A percentile compares a stretch with the other conserved stretches of the same genome.
Conservation (phyloP, 2,797 vertebrate species). For the Silurus aristotelis region DNA sequence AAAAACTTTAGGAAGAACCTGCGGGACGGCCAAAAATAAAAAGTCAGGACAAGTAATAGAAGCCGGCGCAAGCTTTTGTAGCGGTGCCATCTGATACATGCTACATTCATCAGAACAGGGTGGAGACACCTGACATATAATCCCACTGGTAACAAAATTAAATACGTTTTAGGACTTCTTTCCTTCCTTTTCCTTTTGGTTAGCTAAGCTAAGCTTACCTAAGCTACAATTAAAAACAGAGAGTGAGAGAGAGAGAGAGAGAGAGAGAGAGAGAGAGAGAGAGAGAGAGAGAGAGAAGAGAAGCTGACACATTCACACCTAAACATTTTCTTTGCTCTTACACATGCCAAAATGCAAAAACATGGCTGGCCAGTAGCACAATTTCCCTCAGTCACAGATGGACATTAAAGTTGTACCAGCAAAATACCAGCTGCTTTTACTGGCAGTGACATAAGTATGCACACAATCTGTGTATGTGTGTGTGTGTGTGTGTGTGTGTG, state of each 20-base stretch:
- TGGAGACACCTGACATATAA: constrained; percentile 20
- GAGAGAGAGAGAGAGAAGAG: constrained; percentile 34
- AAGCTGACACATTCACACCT: constrained; percentile 44
- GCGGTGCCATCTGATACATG: constrained; percentile 3
- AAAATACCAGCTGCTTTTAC: constrained; percentile 52
- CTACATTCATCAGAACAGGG: constrained; percentile 28
- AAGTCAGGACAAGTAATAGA: constrained; percentile 26
- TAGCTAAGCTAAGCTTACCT: too few relatives aligned
- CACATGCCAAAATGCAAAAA: constrained; percentile 48
- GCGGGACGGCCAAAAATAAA: constrained; percentile 61
- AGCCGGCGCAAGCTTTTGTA: constrained; percentile 17
- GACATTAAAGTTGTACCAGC: constrained; percentile 47
- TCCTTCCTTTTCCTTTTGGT: constrained; percentile 12
- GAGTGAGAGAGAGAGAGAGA: neutral
- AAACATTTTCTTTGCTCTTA: constrained; percentile 37
- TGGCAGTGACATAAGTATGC: constrained; percentile 33
- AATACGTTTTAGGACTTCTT: neutral
- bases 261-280: neutral
- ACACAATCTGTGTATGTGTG: constrained; percentile 23
- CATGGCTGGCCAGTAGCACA: constrained; percentile 43
- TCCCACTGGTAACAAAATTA: constrained; percentile 19
- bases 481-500: constrained; percentile 20
- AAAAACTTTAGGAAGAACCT: constrained; percentile 99
- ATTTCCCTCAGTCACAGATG: constrained; percentile 48
- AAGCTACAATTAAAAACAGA: too few relatives aligned